A percentile compares a stretch with the other conserved stretches of the same genome.
These are phyloP conservation scores for Manis crassicaudata DNA, from an alignment of 2,797 vertebrate genomes.

Conservation along the genomic window DNA sequence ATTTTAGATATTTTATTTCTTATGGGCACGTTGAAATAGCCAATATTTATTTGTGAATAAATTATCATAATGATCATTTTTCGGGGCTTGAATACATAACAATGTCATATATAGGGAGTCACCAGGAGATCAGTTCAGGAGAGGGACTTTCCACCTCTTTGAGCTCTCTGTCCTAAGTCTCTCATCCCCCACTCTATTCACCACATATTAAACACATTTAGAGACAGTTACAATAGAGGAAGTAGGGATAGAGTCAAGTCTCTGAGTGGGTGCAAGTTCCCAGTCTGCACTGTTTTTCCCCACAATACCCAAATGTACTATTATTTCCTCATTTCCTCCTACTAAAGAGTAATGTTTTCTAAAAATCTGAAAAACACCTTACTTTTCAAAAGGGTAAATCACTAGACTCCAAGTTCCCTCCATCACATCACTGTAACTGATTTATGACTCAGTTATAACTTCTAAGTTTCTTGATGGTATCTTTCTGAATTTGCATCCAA, in stretches of 20 bases:
- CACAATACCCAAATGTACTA: conserved; percentile 51
- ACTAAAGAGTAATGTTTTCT: conserved; percentile 56
- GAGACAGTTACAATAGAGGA: conserved; percentile 49
- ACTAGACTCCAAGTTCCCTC: neutral
- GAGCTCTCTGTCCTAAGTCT: conserved; percentile 39
- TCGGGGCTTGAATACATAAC: conserved; percentile 19
- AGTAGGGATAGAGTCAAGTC: conserved; percentile 31
- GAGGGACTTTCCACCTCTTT: neutral
- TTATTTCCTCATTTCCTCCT: conserved; percentile 63
- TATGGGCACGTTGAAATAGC: neutral
- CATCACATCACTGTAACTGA: neutral
- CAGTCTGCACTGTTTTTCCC: conserved; percentile 39
- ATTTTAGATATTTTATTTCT: conserved; percentile 40
- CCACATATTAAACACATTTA: conserved; percentile 40
- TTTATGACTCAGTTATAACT: conserved; percentile 40
- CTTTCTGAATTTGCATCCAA: conserved; percentile 37
- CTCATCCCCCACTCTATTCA: neutral
- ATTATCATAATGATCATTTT: conserved; percentile 23
- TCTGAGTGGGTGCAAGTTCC: conserved; percentile 59
- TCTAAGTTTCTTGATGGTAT: conserved; percentile 11
- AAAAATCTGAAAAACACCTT: conserved; percentile 39
- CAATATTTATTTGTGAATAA: conserved; percentile 57
- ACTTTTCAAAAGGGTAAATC: conserved; percentile 52
- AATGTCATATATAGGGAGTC: neutral
- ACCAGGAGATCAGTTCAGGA: neutral